Evolutionary conservation across 1,140 invertebrate genomes (phyloP).

Genomic region (Kradibia gibbosae): DNA sequence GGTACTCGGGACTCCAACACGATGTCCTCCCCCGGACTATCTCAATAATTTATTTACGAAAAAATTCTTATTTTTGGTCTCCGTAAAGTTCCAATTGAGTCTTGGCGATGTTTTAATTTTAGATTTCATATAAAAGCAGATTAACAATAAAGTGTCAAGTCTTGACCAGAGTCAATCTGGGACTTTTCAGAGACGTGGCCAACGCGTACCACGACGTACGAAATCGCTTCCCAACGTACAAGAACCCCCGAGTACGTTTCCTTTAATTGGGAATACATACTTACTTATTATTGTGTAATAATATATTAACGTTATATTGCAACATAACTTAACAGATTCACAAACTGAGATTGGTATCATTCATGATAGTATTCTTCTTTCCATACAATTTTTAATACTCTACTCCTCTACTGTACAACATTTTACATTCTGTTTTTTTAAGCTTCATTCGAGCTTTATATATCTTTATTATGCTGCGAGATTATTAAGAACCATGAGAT

Average conservation of each 20-base stretch:
- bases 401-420: conserved; percentile 72
- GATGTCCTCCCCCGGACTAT: too few species aligned
- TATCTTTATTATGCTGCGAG: conserved; percentile 68
- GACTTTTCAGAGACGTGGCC: conserved; percentile 26
- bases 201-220: conserved; percentile 32
- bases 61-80: conserved; percentile 36
- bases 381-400: conserved; percentile 64
- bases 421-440: conserved; percentile 68
- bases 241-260: conserved; percentile 32
- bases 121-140: conserved; percentile 27
- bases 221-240: conserved; percentile 21
- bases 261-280: conserved; percentile 44
- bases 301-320: conserved; percentile 71
- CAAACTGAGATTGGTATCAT: conserved; percentile 72
- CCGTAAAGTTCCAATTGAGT: conserved; percentile 25
- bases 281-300: conserved; percentile 56
- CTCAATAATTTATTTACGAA: conserved; percentile 30
- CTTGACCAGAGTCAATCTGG: conserved; percentile 27
- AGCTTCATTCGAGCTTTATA: conserved; percentile 52
- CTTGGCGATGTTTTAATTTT: conserved; percentile 15
- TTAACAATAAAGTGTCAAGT: conserved; percentile 38
- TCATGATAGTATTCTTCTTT: conserved; percentile 62
- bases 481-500: conserved; percentile 73
- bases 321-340: conserved; percentile 71
- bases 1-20: conserved; percentile 49